Conservation (phyloP, 1,140 invertebrate species). For the Drosophila tropicalis region DNA sequence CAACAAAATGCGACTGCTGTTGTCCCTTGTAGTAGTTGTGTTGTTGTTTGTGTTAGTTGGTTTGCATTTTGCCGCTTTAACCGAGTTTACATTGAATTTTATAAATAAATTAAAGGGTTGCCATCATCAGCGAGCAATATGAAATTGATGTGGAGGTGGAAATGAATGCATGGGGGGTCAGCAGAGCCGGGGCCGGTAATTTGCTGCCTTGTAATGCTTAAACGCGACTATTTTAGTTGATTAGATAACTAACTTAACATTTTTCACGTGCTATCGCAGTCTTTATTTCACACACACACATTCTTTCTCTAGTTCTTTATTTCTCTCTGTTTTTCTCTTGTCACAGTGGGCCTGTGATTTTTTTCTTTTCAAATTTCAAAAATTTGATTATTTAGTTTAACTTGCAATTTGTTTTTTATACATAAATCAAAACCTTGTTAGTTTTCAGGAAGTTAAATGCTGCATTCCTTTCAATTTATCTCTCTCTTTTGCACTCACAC, state of each 20-base stretch:
- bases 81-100: constrained; percentile 69
- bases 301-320: not conserved
- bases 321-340: not conserved
- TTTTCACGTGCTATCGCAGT: not conserved
- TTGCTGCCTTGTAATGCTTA: constrained; percentile 25
- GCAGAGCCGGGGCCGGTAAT: constrained; percentile 35
- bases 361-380: too few species aligned
- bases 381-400: too few species aligned
- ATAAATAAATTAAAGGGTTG: constrained; percentile 72
- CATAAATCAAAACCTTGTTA: too few species aligned
- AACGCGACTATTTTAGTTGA: constrained; percentile 16
- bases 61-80: constrained; percentile 55
- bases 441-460: too few species aligned
- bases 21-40: constrained; percentile 34
- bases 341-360: not conserved
- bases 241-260: constrained; percentile 12
- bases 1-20: constrained; percentile 51
- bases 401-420: too few species aligned
- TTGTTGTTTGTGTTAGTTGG: constrained; percentile 13
- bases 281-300: not conserved
- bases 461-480: not conserved
- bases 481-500: constrained; percentile 30
- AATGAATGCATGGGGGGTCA: not conserved
- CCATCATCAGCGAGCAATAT: constrained; percentile 15
- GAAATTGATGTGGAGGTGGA: constrained; percentile 9